Evolutionary conservation across 2,797 vertebrate genomes (phyloP).

Genomic region (Acanthopagrus latus): DNA sequence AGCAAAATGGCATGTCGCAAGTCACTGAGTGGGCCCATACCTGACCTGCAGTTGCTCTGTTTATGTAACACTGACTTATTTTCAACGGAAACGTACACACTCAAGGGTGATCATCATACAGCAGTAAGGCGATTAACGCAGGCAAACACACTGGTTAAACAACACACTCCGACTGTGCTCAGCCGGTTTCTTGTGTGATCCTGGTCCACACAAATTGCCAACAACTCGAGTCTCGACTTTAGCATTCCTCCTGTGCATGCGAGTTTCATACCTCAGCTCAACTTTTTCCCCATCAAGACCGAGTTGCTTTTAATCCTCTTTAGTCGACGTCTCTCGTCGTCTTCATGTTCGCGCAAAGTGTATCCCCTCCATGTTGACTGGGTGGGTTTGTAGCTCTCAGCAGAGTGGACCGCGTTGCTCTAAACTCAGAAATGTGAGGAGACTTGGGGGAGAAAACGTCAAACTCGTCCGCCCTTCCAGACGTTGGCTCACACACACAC

Average conservation of each 20-base stretch:
- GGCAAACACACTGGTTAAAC: slow-evolving; percentile 15
- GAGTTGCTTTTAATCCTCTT: slow-evolving; percentile 76
- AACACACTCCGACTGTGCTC: neutral
- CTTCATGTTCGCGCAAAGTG: slow-evolving; percentile 70
- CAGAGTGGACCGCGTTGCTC: slow-evolving; percentile 19
- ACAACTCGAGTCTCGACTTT: slow-evolving; percentile 47
- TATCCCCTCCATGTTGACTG: slow-evolving; percentile 63
- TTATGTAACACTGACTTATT: slow-evolving; percentile 75
- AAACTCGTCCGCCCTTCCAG: slow-evolving; percentile 79
- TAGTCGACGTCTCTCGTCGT: slow-evolving; percentile 52
- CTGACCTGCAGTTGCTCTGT: slow-evolving; percentile 72
- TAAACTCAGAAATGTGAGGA: slow-evolving; percentile 59
- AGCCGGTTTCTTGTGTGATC: slow-evolving; percentile 18
- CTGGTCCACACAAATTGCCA: slow-evolving; percentile 16
- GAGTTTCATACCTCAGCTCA: slow-evolving; percentile 84
- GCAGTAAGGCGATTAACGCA: neutral
- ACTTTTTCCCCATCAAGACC: slow-evolving; percentile 83
- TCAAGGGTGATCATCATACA: slow-evolving; percentile 15
- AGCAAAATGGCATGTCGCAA: slow-evolving; percentile 78
- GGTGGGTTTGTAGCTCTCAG: slow-evolving; percentile 22
- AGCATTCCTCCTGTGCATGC: slow-evolving; percentile 71
- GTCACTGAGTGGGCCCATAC: slow-evolving; percentile 69
- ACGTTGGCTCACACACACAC: slow-evolving; percentile 48
- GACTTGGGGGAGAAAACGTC: slow-evolving; percentile 68
- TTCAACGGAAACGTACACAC: slow-evolving; percentile 57